Base-by-base conservation (phyloP, 2,888 invertebrate species). In the Conus canariensis region DNA sequence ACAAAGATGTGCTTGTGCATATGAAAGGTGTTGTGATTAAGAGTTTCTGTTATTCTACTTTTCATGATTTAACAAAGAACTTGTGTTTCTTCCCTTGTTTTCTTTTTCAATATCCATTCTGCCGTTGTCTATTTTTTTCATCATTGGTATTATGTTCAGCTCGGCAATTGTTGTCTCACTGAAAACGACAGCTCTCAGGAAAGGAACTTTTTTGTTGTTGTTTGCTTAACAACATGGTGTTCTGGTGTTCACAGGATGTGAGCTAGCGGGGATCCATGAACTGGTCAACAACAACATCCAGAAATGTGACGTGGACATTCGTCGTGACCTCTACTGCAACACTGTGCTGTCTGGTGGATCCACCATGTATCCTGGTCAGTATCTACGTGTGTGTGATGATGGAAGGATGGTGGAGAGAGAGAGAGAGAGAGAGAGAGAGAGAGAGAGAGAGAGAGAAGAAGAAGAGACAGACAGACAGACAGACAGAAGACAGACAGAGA, bases 301-400 rank as follows among this genome's bases (percentile, higher is more conserved):
- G 94, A 94, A 94, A 88, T 95, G 94, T 93, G 95, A 95, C 88
- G 93, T 95, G 74, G 95, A 95, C 91, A 94, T 95, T 90, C 91
- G 95, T 90, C 94, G 94, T 90, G 95, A 95, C 91, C 91, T 96
- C 88, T 95, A 94, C 90, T 91, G 93, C 93, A 95, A 95, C 91
- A 95, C 98, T 94, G 98, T 97, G 96, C 97, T 98, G 95, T 98
- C 98, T 92, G 98, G 98, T 93, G 98, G 98, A 95, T 98, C 98
- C 97, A 98, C 99, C 97, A 99, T 99, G 98, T 99, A 98, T 97
- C 99, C 98, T 93, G 98, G 99, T 97, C 98, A 98, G 45, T 45
- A 45, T 45, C 45, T 45, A 45, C 45, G 86, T 83, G 83, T 22
- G 86, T 83, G 83, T 22, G 22, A n/a, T 3, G 19, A 22, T 58